These are phyloP conservation scores for Montipora capitata DNA, from an alignment of 92 coral and sea anemone genomes.

Conservation along the genomic window DNA sequence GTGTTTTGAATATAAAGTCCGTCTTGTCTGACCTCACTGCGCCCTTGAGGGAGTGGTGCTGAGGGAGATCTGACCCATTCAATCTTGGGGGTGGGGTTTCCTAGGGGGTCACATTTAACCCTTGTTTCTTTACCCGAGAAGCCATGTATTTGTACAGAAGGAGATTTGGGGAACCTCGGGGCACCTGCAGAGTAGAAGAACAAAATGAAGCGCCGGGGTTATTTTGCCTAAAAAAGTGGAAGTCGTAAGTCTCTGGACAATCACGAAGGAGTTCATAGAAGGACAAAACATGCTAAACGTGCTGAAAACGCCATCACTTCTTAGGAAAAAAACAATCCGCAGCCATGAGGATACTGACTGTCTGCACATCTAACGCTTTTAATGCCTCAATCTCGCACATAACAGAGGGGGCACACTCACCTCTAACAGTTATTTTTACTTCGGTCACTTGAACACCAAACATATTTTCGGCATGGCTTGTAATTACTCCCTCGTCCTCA, in stretches of 20 bases:
- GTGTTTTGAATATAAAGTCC: constrained; percentile 39
- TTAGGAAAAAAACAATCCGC: too few relatives aligned
- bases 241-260: background rate
- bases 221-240: background rate
- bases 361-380: too few relatives aligned
- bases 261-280: too few relatives aligned
- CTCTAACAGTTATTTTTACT: background rate
- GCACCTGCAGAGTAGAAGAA: background rate
- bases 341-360: too few relatives aligned
- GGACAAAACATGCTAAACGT: too few relatives aligned
- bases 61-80: constrained; percentile 53
- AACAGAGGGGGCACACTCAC: too few relatives aligned
- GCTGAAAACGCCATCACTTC: too few relatives aligned
- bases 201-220: background rate
- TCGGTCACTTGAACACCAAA: constrained; percentile 27
- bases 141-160: constrained; percentile 6
- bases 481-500: constrained; percentile 40
- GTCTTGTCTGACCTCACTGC: constrained; percentile 16
- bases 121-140: constrained; percentile 37
- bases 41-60: constrained; percentile 35
- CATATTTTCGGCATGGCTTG: constrained; percentile 43
- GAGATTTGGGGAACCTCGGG: constrained; percentile 27
- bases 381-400: too few relatives aligned
- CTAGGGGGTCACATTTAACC: constrained; percentile 43
- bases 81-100: constrained; percentile 62